Evolutionary conservation across 2,797 vertebrate genomes (phyloP).

Genomic region (Chaetodon trifasciatus): DNA sequence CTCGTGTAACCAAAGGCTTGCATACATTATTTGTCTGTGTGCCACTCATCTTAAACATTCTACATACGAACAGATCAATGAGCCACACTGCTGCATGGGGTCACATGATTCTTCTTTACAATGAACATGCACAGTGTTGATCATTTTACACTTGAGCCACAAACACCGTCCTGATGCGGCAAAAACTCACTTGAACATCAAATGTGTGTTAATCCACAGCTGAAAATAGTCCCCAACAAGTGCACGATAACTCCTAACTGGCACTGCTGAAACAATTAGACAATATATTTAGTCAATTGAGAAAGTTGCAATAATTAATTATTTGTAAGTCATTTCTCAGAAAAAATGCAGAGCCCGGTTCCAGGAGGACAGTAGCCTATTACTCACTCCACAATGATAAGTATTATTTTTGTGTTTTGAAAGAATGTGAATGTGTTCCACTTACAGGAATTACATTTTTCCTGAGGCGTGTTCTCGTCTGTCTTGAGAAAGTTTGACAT

Average conservation of each 20-base stretch:
- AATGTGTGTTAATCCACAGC: not conserved
- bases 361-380: not conserved
- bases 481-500: slow-evolving; percentile 6
- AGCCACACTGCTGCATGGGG: not conserved
- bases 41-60: not conserved
- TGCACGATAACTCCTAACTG: not conserved
- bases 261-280: not conserved
- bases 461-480: slow-evolving; percentile 7
- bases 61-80: not conserved
- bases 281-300: too few species aligned
- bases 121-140: too few species aligned
- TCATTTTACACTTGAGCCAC: too few species aligned
- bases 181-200: not conserved
- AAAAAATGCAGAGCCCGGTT: not conserved
- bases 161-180: not conserved
- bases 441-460: not conserved
- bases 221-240: not conserved
- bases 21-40: not conserved
- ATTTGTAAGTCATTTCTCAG: not conserved
- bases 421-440: slow-evolving; percentile 6
- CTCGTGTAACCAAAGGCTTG: not conserved
- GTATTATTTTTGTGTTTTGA: slow-evolving; percentile 12
- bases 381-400: too few species aligned
- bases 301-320: not conserved
- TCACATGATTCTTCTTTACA: not conserved